phyloP scores from a whole-genome alignment of 1,140 invertebrate species.

The Macrosteles quadrilineatus region DNA sequence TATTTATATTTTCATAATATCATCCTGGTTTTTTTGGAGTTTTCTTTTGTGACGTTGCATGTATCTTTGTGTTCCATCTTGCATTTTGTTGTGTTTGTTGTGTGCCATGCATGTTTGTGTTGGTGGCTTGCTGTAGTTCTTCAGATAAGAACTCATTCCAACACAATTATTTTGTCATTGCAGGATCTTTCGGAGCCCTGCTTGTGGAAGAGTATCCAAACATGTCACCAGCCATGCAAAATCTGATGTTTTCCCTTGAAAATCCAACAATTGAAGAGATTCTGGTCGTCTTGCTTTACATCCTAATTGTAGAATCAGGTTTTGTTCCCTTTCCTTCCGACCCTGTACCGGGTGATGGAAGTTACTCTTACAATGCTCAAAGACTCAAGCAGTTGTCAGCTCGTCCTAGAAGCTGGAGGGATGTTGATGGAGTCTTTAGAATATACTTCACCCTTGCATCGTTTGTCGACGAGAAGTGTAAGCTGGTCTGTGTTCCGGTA shows the following conservation, averaged over 20 bases:
- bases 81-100: too few relatives aligned
- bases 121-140: too few relatives aligned
- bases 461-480: neutral
- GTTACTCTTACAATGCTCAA: neutral
- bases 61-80: too few relatives aligned
- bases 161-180: neutral
- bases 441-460: neutral
- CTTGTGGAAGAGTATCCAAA: slow-evolving; percentile 1
- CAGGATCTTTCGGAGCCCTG: neutral
- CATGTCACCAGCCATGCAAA: neutral
- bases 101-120: too few relatives aligned
- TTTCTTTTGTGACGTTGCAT: too few relatives aligned
- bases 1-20: too few relatives aligned
- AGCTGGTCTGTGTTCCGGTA: neutral
- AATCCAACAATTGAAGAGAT: neutral
- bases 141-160: neutral
- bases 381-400: neutral
- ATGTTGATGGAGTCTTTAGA: neutral
- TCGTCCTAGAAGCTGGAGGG: neutral
- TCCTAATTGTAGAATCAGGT: neutral
- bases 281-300: neutral
- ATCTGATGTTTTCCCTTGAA: neutral
- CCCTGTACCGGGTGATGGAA: neutral
- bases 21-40: too few relatives aligned
- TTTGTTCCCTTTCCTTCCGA: slow-evolving; percentile 2